These are phyloP conservation scores for Poecilus cupreus DNA, from an alignment of 2,888 invertebrate species.

Conservation along the genomic window DNA sequence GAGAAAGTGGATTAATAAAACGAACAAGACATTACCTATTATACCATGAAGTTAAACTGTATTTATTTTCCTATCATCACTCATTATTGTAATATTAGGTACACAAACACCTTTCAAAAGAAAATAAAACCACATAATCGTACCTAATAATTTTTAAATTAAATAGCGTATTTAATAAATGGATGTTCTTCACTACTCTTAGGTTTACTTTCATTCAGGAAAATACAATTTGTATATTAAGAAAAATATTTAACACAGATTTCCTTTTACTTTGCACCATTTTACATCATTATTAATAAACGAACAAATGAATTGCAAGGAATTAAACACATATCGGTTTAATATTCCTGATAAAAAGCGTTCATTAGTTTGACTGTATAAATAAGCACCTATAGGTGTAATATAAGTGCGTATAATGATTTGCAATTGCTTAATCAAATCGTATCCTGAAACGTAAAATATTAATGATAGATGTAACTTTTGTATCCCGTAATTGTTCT, in stretches of 20 bases:
- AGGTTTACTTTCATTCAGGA: constrained; percentile 2
- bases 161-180: not conserved
- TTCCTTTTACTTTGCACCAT: not conserved
- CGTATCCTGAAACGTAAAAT: too few relatives aligned
- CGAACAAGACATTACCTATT: not conserved
- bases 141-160: not conserved
- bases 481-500: too few relatives aligned
- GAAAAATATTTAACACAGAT: not conserved
- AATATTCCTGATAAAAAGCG: too few relatives aligned
- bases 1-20: constrained; percentile 26
- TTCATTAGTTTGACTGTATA: too few relatives aligned
- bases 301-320: not conserved
- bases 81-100: not conserved
- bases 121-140: not conserved
- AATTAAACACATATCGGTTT: not conserved
- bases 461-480: too few relatives aligned
- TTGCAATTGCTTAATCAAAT: too few relatives aligned
- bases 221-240: not conserved
- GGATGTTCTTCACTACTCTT: not conserved
- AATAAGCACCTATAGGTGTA: too few relatives aligned
- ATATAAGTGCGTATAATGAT: too few relatives aligned
- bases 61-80: not conserved
- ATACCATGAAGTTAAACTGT: not conserved
- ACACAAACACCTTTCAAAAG: not conserved
- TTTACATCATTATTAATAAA: too few relatives aligned